Evolutionary conservation across 2,888 invertebrate species (phyloP).

Genomic region (Philereme vetulata): DNA sequence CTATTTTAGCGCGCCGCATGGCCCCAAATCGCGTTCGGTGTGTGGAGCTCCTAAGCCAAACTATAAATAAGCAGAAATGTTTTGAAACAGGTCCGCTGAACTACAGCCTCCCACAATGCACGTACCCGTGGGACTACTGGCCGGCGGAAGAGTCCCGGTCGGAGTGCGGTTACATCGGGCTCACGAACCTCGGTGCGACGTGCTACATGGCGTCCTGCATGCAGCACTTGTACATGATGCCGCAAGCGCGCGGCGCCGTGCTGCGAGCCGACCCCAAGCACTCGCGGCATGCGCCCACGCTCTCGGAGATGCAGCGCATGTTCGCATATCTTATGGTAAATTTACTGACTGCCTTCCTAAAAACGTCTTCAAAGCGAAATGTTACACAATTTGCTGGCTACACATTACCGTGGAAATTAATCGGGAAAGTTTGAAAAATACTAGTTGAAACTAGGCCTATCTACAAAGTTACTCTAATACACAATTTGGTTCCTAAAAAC

Average conservation of each 20-base stretch:
- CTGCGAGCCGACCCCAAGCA: constrained; percentile 89
- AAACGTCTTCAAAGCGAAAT: too few species aligned
- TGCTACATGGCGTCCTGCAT: constrained; percentile 99
- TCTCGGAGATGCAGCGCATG: constrained; percentile 96
- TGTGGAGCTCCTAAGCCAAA: too few species aligned
- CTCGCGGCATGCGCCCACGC: constrained; percentile 91
- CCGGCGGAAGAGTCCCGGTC: constrained; percentile 97
- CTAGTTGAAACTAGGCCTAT: too few species aligned
- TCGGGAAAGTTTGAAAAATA: too few species aligned
- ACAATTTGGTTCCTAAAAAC: too few species aligned
- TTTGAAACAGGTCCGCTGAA: constrained; percentile 14
- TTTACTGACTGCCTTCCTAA: constrained; percentile 3
- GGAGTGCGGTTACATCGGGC: constrained; percentile 96
- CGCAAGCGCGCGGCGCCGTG: constrained; percentile 93
- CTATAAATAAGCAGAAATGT: too few species aligned
- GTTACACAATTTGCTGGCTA: too few species aligned
- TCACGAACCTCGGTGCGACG: constrained; percentile 97
- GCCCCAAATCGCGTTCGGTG: too few species aligned
- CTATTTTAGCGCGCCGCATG: too few species aligned
- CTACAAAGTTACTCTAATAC: too few species aligned
- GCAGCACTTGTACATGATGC: constrained; percentile 99
- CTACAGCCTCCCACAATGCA: constrained; percentile 84
- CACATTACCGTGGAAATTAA: too few species aligned
- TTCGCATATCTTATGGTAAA: constrained; percentile 94
- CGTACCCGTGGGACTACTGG: constrained; percentile 99